Evolutionary conservation across 2,797 vertebrate species (phyloP), one percentile per base, ranked within the genome.

Genomic region (Sebastes minor): DNA sequence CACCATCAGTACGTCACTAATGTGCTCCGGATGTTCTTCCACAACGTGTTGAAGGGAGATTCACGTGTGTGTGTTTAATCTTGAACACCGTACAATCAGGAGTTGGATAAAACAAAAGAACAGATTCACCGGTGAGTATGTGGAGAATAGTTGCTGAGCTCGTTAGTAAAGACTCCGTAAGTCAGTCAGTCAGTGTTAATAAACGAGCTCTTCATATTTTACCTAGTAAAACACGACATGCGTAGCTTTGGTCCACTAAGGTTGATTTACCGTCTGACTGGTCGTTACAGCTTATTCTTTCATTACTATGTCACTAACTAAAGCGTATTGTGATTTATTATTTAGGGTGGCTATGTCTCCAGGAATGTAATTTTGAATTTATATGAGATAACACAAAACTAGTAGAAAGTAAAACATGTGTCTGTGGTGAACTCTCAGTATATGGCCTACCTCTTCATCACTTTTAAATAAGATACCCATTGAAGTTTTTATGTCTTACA

Each of bases 1-100:
- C 2, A 10, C 27, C 33, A 10, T 38, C 2, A 0, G 0, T 6
- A 1, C 87, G 86, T 93, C 89, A 89, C 7, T 10, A 5, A 1
- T 5, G 27, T 62, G 89, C 87, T 87, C 83, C 94, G 94, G 94
- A 96, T 82, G 68, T 79, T 75, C 73, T 6, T 23, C 20, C 4
- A 42, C 91, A 95, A 91, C 94, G 93, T 94, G 93, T 78, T 61
- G 86, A 64, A 65, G 76, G 2, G 63, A 85, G 69, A 30, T 88
- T 93, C 93, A 94, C 94, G 90, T 93, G 94, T 92, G 82, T 9
- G 32, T 6, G 20, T 71, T 78, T 62, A 27, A 23, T 73, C 28
- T 12, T 25, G 9, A 13, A 38, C 69, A 14, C 23, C 14, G 38
- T 23, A 23, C 7, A 14, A 4, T 42, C 20, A 52, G 23, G 59